Evolutionary conservation across 2,888 invertebrate genomes (phyloP).

Genomic region (Strigamia maritima): DNA sequence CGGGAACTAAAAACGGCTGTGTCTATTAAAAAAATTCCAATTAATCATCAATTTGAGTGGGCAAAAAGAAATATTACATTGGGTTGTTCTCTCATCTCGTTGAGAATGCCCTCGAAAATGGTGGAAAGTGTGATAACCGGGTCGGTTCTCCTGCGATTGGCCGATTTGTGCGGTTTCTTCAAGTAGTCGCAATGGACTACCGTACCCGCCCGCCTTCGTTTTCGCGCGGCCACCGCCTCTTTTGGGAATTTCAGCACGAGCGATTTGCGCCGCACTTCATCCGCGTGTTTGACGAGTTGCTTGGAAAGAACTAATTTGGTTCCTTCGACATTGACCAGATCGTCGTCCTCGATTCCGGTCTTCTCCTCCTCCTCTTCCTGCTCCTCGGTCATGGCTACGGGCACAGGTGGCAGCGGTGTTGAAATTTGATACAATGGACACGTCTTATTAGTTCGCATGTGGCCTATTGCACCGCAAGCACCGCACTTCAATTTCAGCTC

Average conservation of each 20-base stretch:
- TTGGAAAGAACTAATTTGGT: constrained; percentile 88
- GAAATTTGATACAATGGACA: constrained; percentile 86
- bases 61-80: no score
- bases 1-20: constrained; percentile 88
- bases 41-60: constrained; percentile 32
- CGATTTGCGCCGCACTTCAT: constrained; percentile 76
- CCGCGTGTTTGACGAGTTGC: constrained; percentile 83
- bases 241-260: constrained; percentile 74
- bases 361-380: constrained; percentile 74
- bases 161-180: constrained; percentile 73
- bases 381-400: constrained; percentile 73
- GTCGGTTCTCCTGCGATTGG: constrained; percentile 88
- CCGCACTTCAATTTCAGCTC: constrained; percentile 90
- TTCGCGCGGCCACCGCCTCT: constrained; percentile 61
- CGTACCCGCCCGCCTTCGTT: constrained; percentile 63
- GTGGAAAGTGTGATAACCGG: constrained; percentile 85
- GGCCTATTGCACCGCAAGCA: constrained; percentile 80
- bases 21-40: constrained; percentile 46
- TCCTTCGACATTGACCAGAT: constrained; percentile 88
- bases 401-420: constrained; percentile 59
- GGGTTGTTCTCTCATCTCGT: constrained; percentile 85
- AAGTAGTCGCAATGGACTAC: constrained; percentile 85
- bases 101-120: constrained; percentile 83
- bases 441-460: constrained; percentile 91
- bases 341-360: constrained; percentile 70